These are phyloP conservation scores for Chelon labrosus DNA, from an alignment of 2,797 vertebrate species.

Conservation along the genomic window DNA sequence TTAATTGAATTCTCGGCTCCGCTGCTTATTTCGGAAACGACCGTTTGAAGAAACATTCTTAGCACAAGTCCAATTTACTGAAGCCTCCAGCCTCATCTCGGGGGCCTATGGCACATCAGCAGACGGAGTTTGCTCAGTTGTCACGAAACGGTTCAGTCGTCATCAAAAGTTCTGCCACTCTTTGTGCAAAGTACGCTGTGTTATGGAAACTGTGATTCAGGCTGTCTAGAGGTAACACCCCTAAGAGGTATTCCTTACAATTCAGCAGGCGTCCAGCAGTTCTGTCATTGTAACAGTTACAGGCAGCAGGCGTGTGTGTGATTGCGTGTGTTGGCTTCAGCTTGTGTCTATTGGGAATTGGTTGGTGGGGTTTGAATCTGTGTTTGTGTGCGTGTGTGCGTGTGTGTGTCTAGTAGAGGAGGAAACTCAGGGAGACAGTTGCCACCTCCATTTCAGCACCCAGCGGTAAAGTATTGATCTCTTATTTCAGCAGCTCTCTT, in stretches of 20 bases:
- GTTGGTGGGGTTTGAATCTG: neutral
- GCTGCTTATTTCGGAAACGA: neutral
- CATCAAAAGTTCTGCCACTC: neutral
- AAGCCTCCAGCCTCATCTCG: neutral
- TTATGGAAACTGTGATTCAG: neutral
- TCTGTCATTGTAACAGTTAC: conserved; percentile 36
- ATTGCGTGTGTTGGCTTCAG: conserved; percentile 11
- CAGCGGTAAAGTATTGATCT: conserved; percentile 77
- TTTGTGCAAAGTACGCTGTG: neutral
- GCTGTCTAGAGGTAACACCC: conserved; percentile 20
- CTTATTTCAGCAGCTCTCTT: conserved; percentile 64
- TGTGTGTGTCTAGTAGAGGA: conserved; percentile 41
- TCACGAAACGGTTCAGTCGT: neutral
- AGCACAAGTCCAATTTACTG: too few species aligned
- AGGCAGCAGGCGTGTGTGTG: conserved; percentile 21
- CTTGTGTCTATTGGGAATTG: neutral
- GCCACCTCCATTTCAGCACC: conserved; percentile 73
- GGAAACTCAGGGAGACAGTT: conserved; percentile 78
- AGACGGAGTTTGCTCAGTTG: neutral
- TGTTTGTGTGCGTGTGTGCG: conserved; percentile 22
- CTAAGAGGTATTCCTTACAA: conserved; percentile 29
- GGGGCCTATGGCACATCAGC: neutral
- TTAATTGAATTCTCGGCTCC: neutral
- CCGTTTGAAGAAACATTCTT: too few species aligned
- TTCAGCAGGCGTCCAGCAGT: conserved; percentile 42